phyloP scores from a whole-genome alignment of 2,888 invertebrate species.

The Limnephilus lunatus region DNA sequence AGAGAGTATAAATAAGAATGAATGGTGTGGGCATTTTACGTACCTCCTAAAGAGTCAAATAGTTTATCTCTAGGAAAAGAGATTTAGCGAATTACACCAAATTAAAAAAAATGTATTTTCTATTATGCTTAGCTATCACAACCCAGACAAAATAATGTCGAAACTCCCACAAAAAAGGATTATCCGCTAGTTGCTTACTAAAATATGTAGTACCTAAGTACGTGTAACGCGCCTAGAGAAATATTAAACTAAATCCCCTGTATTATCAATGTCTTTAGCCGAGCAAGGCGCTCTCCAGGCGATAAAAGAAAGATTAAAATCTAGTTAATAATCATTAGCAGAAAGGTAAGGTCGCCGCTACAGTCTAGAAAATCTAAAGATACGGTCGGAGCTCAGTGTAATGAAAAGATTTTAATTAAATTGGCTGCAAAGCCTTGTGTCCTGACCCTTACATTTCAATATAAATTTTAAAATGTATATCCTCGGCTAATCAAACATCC shows the following conservation, averaged over 20 bases:
- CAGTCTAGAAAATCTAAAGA: constrained; percentile 20
- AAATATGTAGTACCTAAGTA: not conserved
- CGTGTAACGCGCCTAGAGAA: not conserved
- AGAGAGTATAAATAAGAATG: too few relatives aligned
- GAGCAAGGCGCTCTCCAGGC: not conserved
- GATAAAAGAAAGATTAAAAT: constrained; percentile 43
- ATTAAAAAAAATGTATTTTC: too few relatives aligned
- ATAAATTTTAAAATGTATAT: not conserved
- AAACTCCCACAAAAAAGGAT: not conserved
- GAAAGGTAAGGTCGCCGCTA: not conserved
- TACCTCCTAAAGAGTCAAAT: too few relatives aligned
- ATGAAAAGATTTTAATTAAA: constrained; percentile 46
- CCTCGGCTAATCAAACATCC: not conserved
- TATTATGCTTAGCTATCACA: not conserved
- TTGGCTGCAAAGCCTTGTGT: constrained; percentile 30
- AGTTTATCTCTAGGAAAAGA: too few relatives aligned
- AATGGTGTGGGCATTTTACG: too few relatives aligned
- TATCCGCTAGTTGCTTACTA: not conserved
- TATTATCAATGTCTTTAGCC: constrained; percentile 18
- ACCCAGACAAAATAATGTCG: not conserved
- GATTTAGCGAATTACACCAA: too few relatives aligned
- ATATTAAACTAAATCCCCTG: constrained; percentile 16
- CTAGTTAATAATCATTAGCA: constrained; percentile 40
- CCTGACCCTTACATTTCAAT: not conserved
- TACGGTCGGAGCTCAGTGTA: not conserved